phyloP scores from a whole-genome alignment of 2,797 vertebrate species.

The Eulemur mongoz region DNA sequence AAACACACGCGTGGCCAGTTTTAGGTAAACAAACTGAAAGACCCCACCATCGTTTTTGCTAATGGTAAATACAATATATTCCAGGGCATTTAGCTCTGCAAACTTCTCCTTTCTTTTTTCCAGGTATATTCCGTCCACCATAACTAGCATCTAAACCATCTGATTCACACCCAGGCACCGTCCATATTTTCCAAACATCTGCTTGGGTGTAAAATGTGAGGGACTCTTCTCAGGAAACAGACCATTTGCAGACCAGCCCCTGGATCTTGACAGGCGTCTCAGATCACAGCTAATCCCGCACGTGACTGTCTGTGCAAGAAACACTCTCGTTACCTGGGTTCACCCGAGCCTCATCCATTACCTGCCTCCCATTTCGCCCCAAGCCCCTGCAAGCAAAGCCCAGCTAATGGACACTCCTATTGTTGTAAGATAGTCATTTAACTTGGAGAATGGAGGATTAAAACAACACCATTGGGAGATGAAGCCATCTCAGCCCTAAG shows the following conservation, averaged over 20 bases:
- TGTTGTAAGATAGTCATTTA: not conserved
- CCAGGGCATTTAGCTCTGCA: not conserved
- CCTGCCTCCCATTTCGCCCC: not conserved
- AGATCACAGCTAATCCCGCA: not conserved
- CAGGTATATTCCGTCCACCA: too few relatives aligned
- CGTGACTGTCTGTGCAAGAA: not conserved
- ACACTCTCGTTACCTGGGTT: not conserved
- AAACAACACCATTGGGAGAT: not conserved
- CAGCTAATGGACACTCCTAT: not conserved
- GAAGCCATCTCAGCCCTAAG: not conserved
- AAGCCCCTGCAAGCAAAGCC: not conserved
- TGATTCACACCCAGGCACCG: too few relatives aligned
- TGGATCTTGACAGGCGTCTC: not conserved
- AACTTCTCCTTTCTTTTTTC: not conserved
- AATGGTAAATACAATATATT: not conserved
- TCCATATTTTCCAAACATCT: not conserved
- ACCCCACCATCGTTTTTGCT: not conserved
- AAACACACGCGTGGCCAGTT: not conserved
- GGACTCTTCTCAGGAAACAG: not conserved
- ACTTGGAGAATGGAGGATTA: not conserved
- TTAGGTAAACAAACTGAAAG: not conserved
- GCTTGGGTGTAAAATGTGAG: not conserved
- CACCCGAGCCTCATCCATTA: not conserved
- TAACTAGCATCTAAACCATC: not conserved
- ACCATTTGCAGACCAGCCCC: not conserved